phyloP scores from a whole-genome alignment of 2,797 vertebrate genomes.

The Sitta carolinensis region DNA sequence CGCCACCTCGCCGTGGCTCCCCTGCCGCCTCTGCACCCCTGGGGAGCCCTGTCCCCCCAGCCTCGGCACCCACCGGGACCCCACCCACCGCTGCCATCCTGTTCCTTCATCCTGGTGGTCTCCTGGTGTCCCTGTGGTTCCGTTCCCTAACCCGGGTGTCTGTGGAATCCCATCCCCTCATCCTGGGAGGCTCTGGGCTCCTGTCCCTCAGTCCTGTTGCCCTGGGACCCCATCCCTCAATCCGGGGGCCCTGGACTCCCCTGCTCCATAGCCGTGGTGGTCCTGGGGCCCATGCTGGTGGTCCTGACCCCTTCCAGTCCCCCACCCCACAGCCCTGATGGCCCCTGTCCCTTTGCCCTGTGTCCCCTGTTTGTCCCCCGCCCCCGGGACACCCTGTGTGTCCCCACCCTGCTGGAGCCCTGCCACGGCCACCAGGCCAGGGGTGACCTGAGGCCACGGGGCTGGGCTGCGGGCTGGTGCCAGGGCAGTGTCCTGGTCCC shows the following conservation, averaged over 20 bases:
- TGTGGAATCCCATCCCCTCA: not conserved
- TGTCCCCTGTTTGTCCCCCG: not conserved
- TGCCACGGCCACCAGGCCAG: not conserved
- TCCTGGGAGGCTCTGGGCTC: not conserved
- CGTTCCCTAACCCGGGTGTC: not conserved
- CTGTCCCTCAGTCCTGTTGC: not conserved
- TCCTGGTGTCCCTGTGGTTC: not conserved
- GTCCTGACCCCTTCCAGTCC: not conserved
- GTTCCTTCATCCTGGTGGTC: not conserved
- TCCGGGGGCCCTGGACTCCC: too few species aligned
- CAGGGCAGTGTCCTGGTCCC: not conserved
- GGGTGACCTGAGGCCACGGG: not conserved
- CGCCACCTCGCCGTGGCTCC: rapidly evolving
- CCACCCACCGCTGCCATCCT: not conserved
- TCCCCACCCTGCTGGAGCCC: not conserved
- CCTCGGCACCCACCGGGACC: not conserved
- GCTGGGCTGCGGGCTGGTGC: not conserved
- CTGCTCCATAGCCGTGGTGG: rapidly evolving
- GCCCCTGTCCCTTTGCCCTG: not conserved
- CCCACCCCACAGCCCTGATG: not conserved
- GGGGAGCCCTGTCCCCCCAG: rapidly evolving
- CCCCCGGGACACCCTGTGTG: not conserved
- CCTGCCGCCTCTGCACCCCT: rapidly evolving
- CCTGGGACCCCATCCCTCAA: not conserved
- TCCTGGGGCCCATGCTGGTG: not conserved